Conservation (phyloP, 1,140 invertebrate genomes). For the Drosophila arawakana region DNA sequence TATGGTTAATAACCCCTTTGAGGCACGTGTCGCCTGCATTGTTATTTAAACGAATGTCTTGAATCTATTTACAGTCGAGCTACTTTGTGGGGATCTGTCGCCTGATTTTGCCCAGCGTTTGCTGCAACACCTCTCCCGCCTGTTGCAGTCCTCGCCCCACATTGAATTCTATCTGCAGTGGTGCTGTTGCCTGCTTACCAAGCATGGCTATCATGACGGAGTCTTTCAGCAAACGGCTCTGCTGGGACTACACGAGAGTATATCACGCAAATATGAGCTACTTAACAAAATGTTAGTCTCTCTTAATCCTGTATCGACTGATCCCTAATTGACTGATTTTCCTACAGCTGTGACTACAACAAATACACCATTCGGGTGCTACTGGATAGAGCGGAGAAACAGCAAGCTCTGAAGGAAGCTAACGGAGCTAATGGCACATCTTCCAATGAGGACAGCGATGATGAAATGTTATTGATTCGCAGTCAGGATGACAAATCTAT, state of each 20-base stretch:
- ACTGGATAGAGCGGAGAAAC: constrained; percentile 85
- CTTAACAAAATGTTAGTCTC: constrained; percentile 93
- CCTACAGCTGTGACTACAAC: constrained; percentile 91
- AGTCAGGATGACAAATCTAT: constrained; percentile 27
- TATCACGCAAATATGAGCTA: constrained; percentile 92
- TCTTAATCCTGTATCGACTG: neutral
- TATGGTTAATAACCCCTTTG: constrained; percentile 66
- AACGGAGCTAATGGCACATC: constrained; percentile 10
- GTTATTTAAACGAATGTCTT: constrained; percentile 32
- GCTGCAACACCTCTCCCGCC: constrained; percentile 88
- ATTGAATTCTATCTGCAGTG: constrained; percentile 95
- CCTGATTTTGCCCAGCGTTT: constrained; percentile 91
- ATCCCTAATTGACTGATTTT: neutral
- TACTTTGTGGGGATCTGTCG: constrained; percentile 89
- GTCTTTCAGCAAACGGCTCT: constrained; percentile 87
- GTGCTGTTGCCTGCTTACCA: constrained; percentile 88
- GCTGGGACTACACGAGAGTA: constrained; percentile 91
- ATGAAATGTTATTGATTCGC: constrained; percentile 71
- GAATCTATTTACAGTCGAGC: constrained; percentile 88
- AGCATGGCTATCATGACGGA: constrained; percentile 85
- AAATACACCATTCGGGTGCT: constrained; percentile 91
- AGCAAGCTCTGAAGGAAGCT: constrained; percentile 16
- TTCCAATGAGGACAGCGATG: constrained; percentile 55
- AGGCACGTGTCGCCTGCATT: constrained; percentile 57
- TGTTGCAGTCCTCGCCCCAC: constrained; percentile 91